Evolutionary conservation across 2,113 vertebrate genomes (phyloP).

Genomic region (Cairina moschata): DNA sequence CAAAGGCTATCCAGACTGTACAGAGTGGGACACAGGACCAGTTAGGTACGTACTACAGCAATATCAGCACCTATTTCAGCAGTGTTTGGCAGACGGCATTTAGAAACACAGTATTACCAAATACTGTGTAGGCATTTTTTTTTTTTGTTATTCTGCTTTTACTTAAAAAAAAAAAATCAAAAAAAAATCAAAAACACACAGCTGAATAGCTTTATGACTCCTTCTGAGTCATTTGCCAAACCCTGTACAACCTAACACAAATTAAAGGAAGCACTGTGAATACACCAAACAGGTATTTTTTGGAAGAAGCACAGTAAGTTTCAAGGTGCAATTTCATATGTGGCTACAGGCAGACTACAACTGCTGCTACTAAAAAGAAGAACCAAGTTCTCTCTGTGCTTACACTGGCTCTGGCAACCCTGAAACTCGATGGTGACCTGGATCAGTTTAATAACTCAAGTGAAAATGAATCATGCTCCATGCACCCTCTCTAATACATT

Average conservation of each 20-base stretch:
- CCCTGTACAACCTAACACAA: neutral
- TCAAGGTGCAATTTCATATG: conserved; percentile 30
- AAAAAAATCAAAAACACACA: neutral
- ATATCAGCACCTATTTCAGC: neutral
- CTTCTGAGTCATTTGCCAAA: neutral
- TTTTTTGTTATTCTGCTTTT: neutral
- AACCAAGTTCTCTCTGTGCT: neutral
- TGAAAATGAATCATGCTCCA: neutral
- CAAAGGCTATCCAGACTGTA: neutral
- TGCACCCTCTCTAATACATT: neutral
- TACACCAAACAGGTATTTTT: neutral
- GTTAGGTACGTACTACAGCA: neutral
- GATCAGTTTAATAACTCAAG: neutral
- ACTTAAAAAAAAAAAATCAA: neutral
- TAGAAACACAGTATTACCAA: neutral
- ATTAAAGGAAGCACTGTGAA: neutral
- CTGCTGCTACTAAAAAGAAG: neutral
- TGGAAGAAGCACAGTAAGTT: neutral
- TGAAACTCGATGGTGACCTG: neutral
- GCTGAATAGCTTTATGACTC: neutral
- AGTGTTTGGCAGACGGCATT: neutral
- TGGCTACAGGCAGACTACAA: conserved; percentile 14
- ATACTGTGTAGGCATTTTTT: neutral
- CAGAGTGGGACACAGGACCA: neutral
- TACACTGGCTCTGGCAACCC: neutral